Evolutionary conservation across 2,113 vertebrate genomes (phyloP), one percentile per base, ranked within the genome.

Genomic region (Damaliscus lunatus): DNA sequence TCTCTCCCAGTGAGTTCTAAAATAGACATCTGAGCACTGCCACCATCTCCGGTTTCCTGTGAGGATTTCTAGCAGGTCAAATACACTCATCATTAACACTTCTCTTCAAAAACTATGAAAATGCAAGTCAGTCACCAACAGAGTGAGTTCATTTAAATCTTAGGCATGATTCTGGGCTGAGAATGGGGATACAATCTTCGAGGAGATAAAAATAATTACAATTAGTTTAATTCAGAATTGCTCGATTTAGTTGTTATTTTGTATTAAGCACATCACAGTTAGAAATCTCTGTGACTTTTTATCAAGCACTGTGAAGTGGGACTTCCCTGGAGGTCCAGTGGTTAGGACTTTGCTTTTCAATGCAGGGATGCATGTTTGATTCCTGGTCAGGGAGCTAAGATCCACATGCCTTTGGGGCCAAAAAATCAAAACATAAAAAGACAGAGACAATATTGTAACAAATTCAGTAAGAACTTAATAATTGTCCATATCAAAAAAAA

Each of bases 41-140:
- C 60, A 90, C 97, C 96, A 57, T 77, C 82, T 96, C 91, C 90
- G 85, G 27, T 90, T 97, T 93, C 77, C 91, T n/a, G 78, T 19
- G 85, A 97, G 82, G 88, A 86, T 82, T 97, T 95, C 27, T 97
- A 78, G 71, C 88, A 80, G 91, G 33, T 98, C 98, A 95, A 8
- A 84, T 85, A 91, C 67, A 36, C 46, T 97, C 94, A 96, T 92
- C 88, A 82, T 98, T 97, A 98, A 85, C 97, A 93, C 96, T 88
- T 93, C 90, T 90, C 25, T 77, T 98, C 94, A 98, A 94, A 94
- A 86, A 91, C 95, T 97, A 98, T 91, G 93, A 97, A 94, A 88
- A 90, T 89, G 88, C 81, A 88, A 97, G 94, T 97, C 96, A 98
- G 94, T 98, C 97, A 97, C 29, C 48, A 82, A 50, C 59, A 93